These are phyloP conservation scores for Caracal caracal DNA, from an alignment of 2,113 vertebrate species.

Conservation along the genomic window DNA sequence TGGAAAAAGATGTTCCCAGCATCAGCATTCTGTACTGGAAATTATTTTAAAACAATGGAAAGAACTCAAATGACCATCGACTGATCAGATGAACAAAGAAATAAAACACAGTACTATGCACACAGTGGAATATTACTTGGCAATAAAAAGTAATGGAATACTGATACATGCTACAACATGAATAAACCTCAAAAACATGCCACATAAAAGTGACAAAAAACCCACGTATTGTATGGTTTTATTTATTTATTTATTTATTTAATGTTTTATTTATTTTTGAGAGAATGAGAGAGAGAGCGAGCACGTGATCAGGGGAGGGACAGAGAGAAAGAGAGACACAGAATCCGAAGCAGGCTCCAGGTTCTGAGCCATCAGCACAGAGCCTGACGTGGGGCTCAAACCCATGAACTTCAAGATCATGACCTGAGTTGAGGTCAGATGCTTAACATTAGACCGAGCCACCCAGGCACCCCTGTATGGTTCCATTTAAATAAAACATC, in stretches of 20 bases:
- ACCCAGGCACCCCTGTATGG: too few species aligned
- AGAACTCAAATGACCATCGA: background rate
- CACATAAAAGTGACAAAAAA: background rate
- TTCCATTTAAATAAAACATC: background rate
- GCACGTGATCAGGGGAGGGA: too few species aligned
- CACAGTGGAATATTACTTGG: background rate
- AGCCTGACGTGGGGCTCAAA: too few species aligned
- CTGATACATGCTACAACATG: background rate
- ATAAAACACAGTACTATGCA: background rate
- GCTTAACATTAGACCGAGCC: too few species aligned
- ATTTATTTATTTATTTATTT: too few species aligned
- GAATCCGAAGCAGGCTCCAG: too few species aligned
- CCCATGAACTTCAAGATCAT: too few species aligned
- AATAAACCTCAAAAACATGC: background rate
- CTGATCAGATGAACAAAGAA: background rate
- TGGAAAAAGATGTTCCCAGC: background rate
- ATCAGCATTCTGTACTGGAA: background rate
- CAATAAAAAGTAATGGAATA: background rate
- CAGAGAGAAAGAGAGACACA: too few species aligned
- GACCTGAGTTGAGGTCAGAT: too few species aligned
- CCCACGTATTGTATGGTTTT: background rate
- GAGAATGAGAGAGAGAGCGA: too few species aligned
- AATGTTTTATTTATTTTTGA: too few species aligned
- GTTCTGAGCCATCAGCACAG: too few species aligned
- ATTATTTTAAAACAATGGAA: background rate